Evolutionary conservation across 2,113 vertebrate genomes (phyloP).

Genomic region (Barnardius zonarius): DNA sequence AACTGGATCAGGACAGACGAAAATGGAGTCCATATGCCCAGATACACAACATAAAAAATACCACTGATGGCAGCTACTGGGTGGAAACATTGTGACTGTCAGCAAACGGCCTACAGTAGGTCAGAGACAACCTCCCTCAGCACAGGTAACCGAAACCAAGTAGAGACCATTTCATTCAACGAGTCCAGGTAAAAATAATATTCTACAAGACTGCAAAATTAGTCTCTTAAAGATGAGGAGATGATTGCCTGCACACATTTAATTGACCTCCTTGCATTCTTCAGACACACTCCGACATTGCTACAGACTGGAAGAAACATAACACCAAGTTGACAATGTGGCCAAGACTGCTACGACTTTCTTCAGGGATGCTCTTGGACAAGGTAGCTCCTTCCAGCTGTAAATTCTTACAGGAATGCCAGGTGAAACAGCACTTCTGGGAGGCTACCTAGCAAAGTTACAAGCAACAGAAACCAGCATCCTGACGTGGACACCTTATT

Average conservation of each 20-base stretch:
- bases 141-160: neutral
- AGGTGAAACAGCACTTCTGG: neutral
- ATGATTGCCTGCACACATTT: too few relatives aligned
- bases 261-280: neutral
- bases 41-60: rapidly evolving
- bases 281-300: rapidly evolving
- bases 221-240: neutral
- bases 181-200: neutral
- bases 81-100: rapidly evolving
- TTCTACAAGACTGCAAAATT: neutral
- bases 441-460: neutral
- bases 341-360: neutral
- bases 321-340: rapidly evolving
- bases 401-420: neutral
- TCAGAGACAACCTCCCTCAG: neutral
- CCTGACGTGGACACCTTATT: neutral
- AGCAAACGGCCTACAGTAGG: neutral
- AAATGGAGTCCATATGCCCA: neutral
- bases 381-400: neutral
- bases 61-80: neutral
- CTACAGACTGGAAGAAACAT: neutral
- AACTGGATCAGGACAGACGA: rapidly evolving
- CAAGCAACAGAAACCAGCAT: neutral
- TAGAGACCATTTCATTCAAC: neutral
- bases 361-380: rapidly evolving